These are phyloP conservation scores for Tetramorium parvispinum DNA, from an alignment of 1,140 invertebrate species.

Conservation along the genomic window DNA sequence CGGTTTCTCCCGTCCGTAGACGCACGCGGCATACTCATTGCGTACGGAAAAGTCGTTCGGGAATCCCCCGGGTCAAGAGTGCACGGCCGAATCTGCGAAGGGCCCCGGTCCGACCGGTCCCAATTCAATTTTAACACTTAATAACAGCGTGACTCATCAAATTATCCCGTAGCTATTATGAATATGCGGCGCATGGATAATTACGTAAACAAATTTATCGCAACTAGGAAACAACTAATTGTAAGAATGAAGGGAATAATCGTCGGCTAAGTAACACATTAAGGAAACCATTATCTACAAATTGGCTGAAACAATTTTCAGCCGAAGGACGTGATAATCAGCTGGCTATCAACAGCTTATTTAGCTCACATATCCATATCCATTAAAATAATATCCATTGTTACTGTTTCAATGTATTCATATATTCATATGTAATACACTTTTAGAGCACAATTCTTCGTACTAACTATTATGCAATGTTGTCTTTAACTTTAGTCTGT, in stretches of 20 bases:
- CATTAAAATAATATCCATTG: too few relatives aligned
- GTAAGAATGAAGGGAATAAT: too few relatives aligned
- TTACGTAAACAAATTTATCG: not conserved
- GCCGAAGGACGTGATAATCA: not conserved
- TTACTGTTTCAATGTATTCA: too few relatives aligned
- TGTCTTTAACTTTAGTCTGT: not conserved
- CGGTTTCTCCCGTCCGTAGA: constrained; percentile 63
- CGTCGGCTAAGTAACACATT: not conserved
- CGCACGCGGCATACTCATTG: constrained; percentile 65
- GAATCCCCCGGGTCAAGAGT: constrained; percentile 27
- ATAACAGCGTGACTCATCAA: not conserved
- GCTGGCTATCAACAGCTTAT: not conserved
- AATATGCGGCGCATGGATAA: not conserved
- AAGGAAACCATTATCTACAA: not conserved
- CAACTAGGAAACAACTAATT: not conserved
- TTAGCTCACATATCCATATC: too few relatives aligned
- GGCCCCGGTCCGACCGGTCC: too few relatives aligned
- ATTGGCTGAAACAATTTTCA: not conserved
- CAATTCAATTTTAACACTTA: too few relatives aligned
- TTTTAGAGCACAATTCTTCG: too few relatives aligned
- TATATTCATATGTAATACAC: too few relatives aligned
- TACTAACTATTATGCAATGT: too few relatives aligned
- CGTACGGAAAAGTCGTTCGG: constrained; percentile 4
- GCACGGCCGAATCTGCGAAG: not conserved
- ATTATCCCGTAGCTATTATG: not conserved